Conservation (phyloP, 2,113 vertebrate species). For the Tautogolabrus adspersus region DNA sequence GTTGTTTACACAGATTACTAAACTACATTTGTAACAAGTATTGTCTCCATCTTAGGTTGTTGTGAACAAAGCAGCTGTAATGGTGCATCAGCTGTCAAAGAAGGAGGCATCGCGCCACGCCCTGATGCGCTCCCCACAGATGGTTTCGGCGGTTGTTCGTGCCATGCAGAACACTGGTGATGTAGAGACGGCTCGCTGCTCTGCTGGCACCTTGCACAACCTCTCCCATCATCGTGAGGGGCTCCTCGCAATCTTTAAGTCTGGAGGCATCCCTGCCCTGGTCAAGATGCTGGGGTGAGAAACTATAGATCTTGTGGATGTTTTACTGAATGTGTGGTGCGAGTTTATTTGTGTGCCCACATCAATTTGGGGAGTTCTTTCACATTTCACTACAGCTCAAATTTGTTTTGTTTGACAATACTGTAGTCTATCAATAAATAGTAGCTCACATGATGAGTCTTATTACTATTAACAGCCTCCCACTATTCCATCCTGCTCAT, state of each 20-base stretch:
- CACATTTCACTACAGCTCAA: too few relatives aligned
- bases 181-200: slow-evolving; percentile 97
- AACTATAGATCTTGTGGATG: not conserved
- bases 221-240: slow-evolving; percentile 98
- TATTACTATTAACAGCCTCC: not conserved
- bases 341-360: not conserved
- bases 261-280: slow-evolving; percentile 96
- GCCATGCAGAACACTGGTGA: slow-evolving; percentile 99
- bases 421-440: not conserved
- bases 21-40: not conserved
- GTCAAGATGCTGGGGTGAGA: slow-evolving; percentile 98
- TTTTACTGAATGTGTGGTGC: not conserved
- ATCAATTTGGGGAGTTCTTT: not conserved
- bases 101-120: slow-evolving; percentile 98
- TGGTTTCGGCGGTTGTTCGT: slow-evolving; percentile 98
- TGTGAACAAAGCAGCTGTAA: slow-evolving; percentile 98
- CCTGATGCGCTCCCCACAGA: slow-evolving; percentile 98
- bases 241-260: slow-evolving; percentile 97
- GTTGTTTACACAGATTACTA: not conserved
- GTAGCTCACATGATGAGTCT: not conserved
- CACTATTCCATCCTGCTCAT: not conserved
- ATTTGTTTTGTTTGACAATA: too few relatives aligned
- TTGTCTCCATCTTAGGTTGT: slow-evolving; percentile 87
- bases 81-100: slow-evolving; percentile 99
- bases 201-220: slow-evolving; percentile 97